Base-by-base conservation (phyloP, 2,113 vertebrate species). In the Ctenodactylus gundi region DNA sequence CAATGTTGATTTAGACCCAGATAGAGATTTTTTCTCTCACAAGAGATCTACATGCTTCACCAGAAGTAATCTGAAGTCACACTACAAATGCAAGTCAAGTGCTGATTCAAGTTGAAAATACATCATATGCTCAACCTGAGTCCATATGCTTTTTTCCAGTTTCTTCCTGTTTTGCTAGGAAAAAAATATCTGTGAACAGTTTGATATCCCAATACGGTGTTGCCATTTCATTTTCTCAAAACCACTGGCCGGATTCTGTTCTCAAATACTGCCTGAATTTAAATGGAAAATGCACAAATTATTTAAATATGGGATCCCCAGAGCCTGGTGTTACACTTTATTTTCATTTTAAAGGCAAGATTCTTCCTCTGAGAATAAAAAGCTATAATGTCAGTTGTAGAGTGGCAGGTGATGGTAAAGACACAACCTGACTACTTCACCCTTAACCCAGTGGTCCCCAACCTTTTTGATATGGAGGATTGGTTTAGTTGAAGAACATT, bases 161-260 rank as follows among this genome's bases (percentile, higher is more conserved):
- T 94, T 94, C 97, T 95, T 97, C 97, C 97, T 97, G 97, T 94
- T 97, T 96, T 93, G 85, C 75, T 95, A 84, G 80, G n/a, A 75
- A 91, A 92, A 93, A 94, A 88, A 64, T 27, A 95, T 90, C 92
- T 68, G 75, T 88, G 93, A 96, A 97, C 78, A 94, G 58, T 93
- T 81, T 95, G 95, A 88, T 68, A 92, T 94, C 97, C 95, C 76
- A 96, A 97, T 89, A 97, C 95, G 95, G 90, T 92, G 29, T n/a
- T 96, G 82, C 73, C 94, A 93, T 95, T 92, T 96, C 39, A 14
- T 95, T 96, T 96, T 85, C 78, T 91, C 77, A 93, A 94, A 96
- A 85, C 80, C 72, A 95, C 31, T 92, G 87, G 91, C 94, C 78
- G 72, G 77, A 94, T 94, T 92, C 78, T 86, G 68, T 92, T 96